Percentiles rank a stretch among this genome's conserved stretches.
phyloP scores from a whole-genome alignment of 2,797 vertebrate genomes.

The Thamnophis elegans region DNA sequence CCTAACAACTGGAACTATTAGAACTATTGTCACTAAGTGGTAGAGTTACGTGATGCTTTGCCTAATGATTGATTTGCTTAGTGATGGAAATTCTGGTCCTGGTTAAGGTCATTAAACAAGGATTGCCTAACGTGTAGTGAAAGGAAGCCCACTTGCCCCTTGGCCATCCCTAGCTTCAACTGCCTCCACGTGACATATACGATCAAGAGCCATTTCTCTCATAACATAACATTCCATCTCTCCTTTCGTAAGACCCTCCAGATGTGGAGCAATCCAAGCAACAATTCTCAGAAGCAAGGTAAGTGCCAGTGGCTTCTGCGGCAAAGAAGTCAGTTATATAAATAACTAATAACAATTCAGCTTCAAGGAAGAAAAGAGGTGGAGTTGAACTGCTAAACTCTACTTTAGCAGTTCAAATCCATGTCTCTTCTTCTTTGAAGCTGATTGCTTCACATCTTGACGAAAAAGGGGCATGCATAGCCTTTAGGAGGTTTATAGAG shows the following conservation, averaged over 20 bases:
- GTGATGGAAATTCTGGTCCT: not conserved
- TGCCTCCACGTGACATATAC: not conserved
- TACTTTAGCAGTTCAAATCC: too few species aligned
- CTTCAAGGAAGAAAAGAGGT: not conserved
- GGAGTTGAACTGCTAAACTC: not conserved
- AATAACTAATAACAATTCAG: not conserved
- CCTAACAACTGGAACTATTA: not conserved
- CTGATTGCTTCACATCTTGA: too few species aligned
- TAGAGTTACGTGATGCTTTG: not conserved
- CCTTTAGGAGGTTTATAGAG: too few species aligned
- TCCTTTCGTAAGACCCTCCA: not conserved
- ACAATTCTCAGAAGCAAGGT: not conserved
- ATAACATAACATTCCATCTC: not conserved
- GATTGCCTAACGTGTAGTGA: not conserved
- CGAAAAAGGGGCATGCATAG: too few species aligned
- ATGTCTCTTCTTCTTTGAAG: too few species aligned
- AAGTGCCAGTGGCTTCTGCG: not conserved
- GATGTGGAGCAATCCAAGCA: not conserved
- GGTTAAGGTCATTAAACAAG: not conserved
- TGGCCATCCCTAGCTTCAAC: not conserved
- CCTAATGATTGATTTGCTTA: not conserved
- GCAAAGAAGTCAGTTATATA: not conserved
- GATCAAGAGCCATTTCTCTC: not conserved
- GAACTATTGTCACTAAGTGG: not conserved
- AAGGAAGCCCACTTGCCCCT: not conserved